These are phyloP conservation scores for Hypomecis atomaria DNA, from an alignment of 2,888 invertebrate genomes.

Conservation along the genomic window DNA sequence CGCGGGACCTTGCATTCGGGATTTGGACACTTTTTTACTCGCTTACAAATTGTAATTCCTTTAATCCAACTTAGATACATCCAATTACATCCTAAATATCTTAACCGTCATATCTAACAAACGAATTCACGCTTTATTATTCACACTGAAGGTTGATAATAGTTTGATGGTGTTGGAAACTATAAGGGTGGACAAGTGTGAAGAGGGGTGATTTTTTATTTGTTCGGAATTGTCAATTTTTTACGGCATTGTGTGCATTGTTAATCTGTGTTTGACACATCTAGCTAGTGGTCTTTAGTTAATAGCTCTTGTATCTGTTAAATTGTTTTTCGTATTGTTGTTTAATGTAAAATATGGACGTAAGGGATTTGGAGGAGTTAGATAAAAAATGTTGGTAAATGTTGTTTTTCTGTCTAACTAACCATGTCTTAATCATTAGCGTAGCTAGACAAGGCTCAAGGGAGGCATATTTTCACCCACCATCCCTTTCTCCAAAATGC, in stretches of 20 bases:
- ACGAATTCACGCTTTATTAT: slow-evolving; percentile 37
- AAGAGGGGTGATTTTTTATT: slow-evolving; percentile 66
- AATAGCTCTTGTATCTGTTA: slow-evolving; percentile 66
- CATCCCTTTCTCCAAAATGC: no score
- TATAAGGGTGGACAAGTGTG: slow-evolving; percentile 39
- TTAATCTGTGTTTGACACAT: slow-evolving; percentile 82
- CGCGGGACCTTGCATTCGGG: slow-evolving; percentile 47
- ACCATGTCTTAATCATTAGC: no score
- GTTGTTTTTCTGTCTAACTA: neutral
- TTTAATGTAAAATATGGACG: slow-evolving; percentile 48
- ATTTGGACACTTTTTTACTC: slow-evolving; percentile 72
- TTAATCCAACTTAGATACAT: slow-evolving; percentile 82
- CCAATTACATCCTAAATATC: slow-evolving; percentile 78
- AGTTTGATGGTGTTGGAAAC: slow-evolving; percentile 39
- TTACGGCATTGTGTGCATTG: slow-evolving; percentile 74
- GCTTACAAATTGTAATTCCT: slow-evolving; percentile 81
- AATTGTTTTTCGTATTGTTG: slow-evolving; percentile 64
- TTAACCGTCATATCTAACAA: slow-evolving; percentile 25
- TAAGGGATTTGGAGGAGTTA: slow-evolving; percentile 41
- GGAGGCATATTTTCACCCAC: no score
- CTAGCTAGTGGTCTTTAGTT: slow-evolving; percentile 72
- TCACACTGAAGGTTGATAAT: slow-evolving; percentile 45
- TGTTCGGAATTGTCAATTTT: slow-evolving; percentile 73
- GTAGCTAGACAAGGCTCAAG: no score
- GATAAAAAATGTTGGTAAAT: slow-evolving; percentile 24